Evolutionary conservation across 2,888 invertebrate genomes (phyloP), one percentile per base, ranked within the genome.

Genomic region (Theretra japonica): DNA sequence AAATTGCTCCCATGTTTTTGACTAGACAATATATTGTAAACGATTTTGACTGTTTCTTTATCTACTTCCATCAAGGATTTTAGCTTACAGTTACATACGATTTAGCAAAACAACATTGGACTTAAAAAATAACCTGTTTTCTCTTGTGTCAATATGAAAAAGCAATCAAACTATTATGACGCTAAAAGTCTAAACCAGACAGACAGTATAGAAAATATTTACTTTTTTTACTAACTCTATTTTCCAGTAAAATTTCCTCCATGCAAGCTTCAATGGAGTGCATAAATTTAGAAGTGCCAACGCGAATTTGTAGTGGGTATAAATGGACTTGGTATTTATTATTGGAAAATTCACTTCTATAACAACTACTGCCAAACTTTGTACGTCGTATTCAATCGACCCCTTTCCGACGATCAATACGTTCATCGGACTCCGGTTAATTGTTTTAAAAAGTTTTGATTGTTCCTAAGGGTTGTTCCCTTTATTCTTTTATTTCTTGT

Each of bases 281-380:
- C 59, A 59, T 59, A 28, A 28, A 59, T 28, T 59, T 19, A 59
- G 59, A 59, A 59, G 25, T 59, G 59, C 59, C 30, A 59, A 59
- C 59, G 28, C 59, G 28, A 19, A 17, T 59, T 28, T 59, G 28
- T 59, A 15, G 28, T 28, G 59, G 28, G 30, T 28, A 33, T 60
- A 30, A 33, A 60, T 60, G 60, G 60, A 28, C 28, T 28, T 19
- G 4, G 28, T 30, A 59, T 59, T 59, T 59, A 60, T 58, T 58
- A 58, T 68, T 68, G 30, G 11, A 69, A 53, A 68, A 68, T 68
- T 68, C 53, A 53, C n/a, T 68, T 50, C 19, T 28, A 25, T 19
- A 6, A 60, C 60, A 60, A 60, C 33, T 33, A 30, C 2, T n/a
- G 60, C 2, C 33, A n/a, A 60, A 60, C 30, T 60, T 60, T n/a